phyloP scores from a whole-genome alignment of 1,140 invertebrate genomes.

The Berghia stephanieae region DNA sequence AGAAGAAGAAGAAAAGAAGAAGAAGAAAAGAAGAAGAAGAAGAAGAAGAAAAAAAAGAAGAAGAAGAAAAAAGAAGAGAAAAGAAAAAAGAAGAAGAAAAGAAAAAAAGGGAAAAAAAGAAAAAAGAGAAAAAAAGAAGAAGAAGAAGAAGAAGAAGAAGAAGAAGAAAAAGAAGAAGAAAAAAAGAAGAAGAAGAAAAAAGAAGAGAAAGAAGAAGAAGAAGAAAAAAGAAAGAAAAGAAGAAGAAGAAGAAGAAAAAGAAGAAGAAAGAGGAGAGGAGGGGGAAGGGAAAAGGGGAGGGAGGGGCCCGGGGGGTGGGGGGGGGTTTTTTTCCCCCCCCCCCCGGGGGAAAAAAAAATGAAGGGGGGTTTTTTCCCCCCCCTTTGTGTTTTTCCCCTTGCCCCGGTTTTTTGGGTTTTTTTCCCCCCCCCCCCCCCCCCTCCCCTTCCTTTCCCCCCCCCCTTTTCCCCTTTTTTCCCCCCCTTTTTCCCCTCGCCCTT shows the following conservation, averaged over 20 bases:
- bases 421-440: background rate
- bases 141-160: background rate
- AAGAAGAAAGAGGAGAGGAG: background rate
- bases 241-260: background rate
- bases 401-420: background rate
- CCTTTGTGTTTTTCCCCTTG: background rate
- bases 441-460: background rate
- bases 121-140: background rate
- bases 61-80: background rate
- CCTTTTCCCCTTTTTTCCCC: background rate
- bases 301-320: background rate
- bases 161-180: background rate
- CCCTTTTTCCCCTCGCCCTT: background rate
- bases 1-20: background rate
- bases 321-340: background rate
- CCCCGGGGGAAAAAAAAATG: too few relatives aligned
- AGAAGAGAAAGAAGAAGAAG: background rate
- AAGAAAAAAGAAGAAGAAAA: background rate
- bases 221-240: background rate
- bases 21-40: background rate
- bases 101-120: background rate
- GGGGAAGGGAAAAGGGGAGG: background rate
- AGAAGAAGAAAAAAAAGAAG: background rate
- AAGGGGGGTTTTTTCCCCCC: background rate
- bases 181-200: background rate